phyloP scores from a whole-genome alignment of 2,888 invertebrate species.

The Drosophila antonietae region DNA sequence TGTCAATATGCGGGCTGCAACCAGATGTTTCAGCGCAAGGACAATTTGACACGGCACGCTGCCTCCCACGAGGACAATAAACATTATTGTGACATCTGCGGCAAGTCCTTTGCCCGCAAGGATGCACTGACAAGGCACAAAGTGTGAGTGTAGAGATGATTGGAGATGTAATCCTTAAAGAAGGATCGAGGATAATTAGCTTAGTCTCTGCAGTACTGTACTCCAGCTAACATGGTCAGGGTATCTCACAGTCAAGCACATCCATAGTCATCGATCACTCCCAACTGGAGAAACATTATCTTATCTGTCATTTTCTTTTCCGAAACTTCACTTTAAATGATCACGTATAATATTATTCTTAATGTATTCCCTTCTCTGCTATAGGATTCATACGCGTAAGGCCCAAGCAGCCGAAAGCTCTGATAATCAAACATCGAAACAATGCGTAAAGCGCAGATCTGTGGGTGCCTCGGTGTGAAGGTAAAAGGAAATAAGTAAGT shows the following conservation, averaged over 20 bases:
- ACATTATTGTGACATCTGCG: conserved; percentile 39
- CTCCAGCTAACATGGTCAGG: too few species aligned
- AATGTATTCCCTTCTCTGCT: not conserved
- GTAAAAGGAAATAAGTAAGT: not conserved
- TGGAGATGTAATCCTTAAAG: not conserved
- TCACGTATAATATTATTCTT: not conserved
- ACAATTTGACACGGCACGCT: conserved; percentile 42
- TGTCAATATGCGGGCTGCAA: conserved; percentile 37
- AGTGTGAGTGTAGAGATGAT: conserved; percentile 9
- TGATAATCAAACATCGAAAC: not conserved
- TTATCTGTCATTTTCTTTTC: not conserved
- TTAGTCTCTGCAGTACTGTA: too few species aligned
- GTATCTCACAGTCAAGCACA: too few species aligned
- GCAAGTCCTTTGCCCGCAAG: conserved; percentile 47
- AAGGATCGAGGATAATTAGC: too few species aligned
- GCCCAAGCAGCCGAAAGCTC: not conserved
- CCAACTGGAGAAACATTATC: not conserved
- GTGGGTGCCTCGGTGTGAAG: conserved; percentile 1
- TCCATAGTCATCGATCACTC: not conserved
- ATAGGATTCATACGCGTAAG: conserved; percentile 38
- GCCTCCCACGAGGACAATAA: conserved; percentile 42
- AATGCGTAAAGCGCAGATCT: not conserved
- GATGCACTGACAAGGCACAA: conserved; percentile 46
- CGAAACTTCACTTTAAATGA: not conserved
- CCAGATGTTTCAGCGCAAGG: conserved; percentile 59